Percentiles rank a stretch among this genome's conserved stretches.
These are phyloP conservation scores for Morpho helenor DNA, from an alignment of 2,888 invertebrate genomes.

Conservation along the genomic window DNA sequence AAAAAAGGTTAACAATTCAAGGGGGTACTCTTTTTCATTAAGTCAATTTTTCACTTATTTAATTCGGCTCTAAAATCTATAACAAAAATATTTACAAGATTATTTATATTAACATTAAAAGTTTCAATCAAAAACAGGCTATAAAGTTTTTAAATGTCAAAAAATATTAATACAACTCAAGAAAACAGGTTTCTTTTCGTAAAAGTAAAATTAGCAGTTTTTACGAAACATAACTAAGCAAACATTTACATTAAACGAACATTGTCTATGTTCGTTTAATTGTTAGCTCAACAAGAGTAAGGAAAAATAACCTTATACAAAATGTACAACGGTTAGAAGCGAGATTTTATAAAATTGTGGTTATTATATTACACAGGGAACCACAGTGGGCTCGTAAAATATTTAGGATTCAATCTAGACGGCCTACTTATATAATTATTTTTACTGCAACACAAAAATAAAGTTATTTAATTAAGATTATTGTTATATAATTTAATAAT, in stretches of 20 bases:
- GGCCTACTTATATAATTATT: conserved; percentile 2
- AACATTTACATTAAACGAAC: conserved; percentile 22
- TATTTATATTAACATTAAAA: too few species aligned
- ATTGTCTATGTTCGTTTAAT: conserved; percentile 23
- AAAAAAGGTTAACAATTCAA: too few species aligned
- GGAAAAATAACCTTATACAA: conserved; percentile 21
- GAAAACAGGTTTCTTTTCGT: background rate
- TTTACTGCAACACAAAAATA: too few species aligned
- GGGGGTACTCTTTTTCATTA: too few species aligned
- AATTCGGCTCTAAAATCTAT: too few species aligned
- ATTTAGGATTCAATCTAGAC: conserved; percentile 17
- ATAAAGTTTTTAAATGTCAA: too few species aligned
- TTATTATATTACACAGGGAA: conserved; percentile 2
- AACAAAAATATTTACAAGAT: too few species aligned
- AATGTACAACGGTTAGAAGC: conserved; percentile 16
- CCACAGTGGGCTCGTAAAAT: conserved; percentile 19
- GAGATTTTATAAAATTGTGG: conserved; percentile 13
- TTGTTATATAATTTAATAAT: too few species aligned
- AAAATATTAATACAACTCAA: too few species aligned
- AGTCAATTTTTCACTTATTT: too few species aligned
- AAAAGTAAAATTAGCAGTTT: background rate
- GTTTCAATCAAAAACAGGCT: too few species aligned
- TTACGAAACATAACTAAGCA: conserved; percentile 15
- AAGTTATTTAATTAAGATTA: too few species aligned
- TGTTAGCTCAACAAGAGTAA: conserved; percentile 24